Evolutionary conservation across 1,140 invertebrate genomes (phyloP), one percentile per base, ranked within the genome.

Genomic region (Plutomurus gul): DNA sequence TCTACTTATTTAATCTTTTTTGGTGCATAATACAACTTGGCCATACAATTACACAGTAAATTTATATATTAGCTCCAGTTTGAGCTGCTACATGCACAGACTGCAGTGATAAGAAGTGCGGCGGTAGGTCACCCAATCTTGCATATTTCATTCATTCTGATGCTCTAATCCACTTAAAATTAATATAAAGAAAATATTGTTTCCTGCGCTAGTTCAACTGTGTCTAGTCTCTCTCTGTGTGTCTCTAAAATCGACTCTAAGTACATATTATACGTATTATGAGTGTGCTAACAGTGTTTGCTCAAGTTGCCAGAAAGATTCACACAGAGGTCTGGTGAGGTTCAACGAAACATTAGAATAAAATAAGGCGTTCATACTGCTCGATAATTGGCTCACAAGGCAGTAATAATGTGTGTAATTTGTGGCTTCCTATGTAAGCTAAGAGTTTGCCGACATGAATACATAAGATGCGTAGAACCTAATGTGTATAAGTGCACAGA

Each of bases 331-430:
- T 65, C n/a, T n/a, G n/a, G n/a, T n/a, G n/a, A 65, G 56, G 25
- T 65, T 65, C 13, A n/a, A 16, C 56, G 30, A 33, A 65, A 33
- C 56, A 65, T 65, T 33, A 33, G 56, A 30, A 65, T 65, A 30
- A 65, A 65, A 65, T 65, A 65, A 65, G 56, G 56, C 56, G 56
- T 65, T 65, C 27, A 65, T 65, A 25, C 56, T 65, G 25, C 16
- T 65, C 56, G 36, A 65, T 65, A 65, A 65, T 65, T 65, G 56
- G 56, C 56, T 65, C 56, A 65, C 30, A 65, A 33, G 36, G 56
- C 56, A 65, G 56, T 30, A 65, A 65, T 65, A 65, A 65, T 65
- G 56, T 65, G 56, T 65, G 56, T 65, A 65, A 65, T 65, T 65
- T 65, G 56, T 65, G 56, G 56, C 56, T 65, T 65, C 56, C 56